phyloP scores from a whole-genome alignment of 2,113 vertebrate genomes.

The Forbesichthys agassizii region DNA sequence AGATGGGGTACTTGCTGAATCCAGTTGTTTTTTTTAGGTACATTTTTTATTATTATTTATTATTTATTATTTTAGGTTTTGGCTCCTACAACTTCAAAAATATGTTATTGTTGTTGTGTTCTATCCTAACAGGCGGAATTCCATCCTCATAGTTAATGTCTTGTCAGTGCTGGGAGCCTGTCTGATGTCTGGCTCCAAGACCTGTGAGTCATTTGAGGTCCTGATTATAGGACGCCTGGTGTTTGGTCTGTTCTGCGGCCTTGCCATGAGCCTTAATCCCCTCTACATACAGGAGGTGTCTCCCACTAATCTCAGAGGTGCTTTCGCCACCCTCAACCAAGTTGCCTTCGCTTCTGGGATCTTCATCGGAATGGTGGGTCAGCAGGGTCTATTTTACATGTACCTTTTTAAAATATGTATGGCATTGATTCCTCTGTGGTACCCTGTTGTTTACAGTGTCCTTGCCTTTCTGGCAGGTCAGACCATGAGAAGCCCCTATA shows the following conservation, averaged over 20 bases:
- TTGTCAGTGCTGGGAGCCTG: conserved; percentile 71
- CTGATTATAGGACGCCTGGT: conserved; percentile 78
- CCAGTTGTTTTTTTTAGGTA: too few species aligned
- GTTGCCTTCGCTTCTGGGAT: conserved; percentile 76
- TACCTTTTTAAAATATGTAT: too few species aligned
- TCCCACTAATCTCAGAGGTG: conserved; percentile 75
- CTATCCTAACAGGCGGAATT: conserved; percentile 65
- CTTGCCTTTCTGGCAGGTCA: too few species aligned
- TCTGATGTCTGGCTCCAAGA: conserved; percentile 76
- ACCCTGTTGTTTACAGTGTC: too few species aligned
- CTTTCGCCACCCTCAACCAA: conserved; percentile 80
- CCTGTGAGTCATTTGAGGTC: conserved; percentile 70
- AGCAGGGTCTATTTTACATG: conserved; percentile 14
- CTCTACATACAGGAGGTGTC: conserved; percentile 82
- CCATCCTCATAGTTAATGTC: conserved; percentile 77
- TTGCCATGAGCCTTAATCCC: conserved; percentile 79
- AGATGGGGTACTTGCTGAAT: too few species aligned
- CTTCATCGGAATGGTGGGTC: conserved; percentile 81
- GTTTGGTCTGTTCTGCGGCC: conserved; percentile 79
- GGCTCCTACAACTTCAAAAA: not conserved
- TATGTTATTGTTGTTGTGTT: not conserved
- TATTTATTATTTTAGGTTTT: too few species aligned
- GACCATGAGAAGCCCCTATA: too few species aligned
- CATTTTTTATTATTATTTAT: too few species aligned
- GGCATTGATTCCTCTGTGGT: too few species aligned